These are phyloP conservation scores for Benitochromis conjunctus DNA, from an alignment of 2,113 vertebrate genomes.

Conservation along the genomic window DNA sequence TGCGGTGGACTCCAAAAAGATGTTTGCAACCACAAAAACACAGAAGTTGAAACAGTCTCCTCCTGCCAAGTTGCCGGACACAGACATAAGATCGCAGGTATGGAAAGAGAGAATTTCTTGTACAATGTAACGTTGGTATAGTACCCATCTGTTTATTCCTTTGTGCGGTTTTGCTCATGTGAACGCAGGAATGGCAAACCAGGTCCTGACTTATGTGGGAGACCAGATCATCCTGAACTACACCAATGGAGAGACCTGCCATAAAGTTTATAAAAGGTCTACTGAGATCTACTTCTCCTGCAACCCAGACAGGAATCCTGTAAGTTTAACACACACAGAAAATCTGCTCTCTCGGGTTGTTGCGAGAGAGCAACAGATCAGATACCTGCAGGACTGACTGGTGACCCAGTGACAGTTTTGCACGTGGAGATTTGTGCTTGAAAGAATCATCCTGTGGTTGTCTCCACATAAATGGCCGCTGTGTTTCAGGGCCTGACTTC, in stretches of 20 bases:
- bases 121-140: not conserved
- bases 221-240: constrained; percentile 91
- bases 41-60: constrained; percentile 45
- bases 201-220: constrained; percentile 83
- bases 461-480: not conserved
- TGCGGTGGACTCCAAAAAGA: constrained; percentile 73
- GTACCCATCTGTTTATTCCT: not conserved
- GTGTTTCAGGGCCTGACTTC: not conserved
- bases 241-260: constrained; percentile 84
- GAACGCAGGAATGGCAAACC: constrained; percentile 75
- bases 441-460: not conserved
- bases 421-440: not conserved
- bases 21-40: constrained; percentile 57
- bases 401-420: not conserved
- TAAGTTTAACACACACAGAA: constrained; percentile 53
- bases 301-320: constrained; percentile 76
- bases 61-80: constrained; percentile 79
- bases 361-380: not conserved
- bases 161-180: not conserved
- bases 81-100: constrained; percentile 83
- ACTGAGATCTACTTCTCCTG: constrained; percentile 90
- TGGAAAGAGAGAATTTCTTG: not conserved
- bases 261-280: constrained; percentile 83
- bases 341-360: not conserved
- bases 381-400: not conserved